phyloP scores from a whole-genome alignment of 1,140 invertebrate species.

The Physella acuta region DNA sequence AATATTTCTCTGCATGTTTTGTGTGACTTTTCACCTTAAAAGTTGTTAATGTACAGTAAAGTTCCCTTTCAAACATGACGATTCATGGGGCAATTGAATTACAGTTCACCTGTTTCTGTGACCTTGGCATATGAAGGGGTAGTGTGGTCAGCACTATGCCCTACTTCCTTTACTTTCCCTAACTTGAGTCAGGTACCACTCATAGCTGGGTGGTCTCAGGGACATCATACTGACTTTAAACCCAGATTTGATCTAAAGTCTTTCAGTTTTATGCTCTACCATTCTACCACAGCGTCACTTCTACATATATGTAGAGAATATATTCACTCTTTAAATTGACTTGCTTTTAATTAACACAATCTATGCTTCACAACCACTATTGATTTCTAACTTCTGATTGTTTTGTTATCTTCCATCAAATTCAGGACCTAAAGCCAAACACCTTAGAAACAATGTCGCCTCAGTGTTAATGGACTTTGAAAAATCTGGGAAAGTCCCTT shows the following conservation, averaged over 20 bases:
- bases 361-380: too few relatives aligned
- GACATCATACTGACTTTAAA: background rate
- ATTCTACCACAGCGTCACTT: too few relatives aligned
- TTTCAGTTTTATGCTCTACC: too few relatives aligned
- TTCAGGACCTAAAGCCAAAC: slow-evolving; percentile 38
- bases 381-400: too few relatives aligned
- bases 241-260: too few relatives aligned
- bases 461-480: slow-evolving; percentile 36
- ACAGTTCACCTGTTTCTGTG: background rate
- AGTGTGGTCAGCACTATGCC: background rate
- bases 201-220: background rate
- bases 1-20: too few relatives aligned
- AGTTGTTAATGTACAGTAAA: too few relatives aligned
- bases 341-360: too few relatives aligned
- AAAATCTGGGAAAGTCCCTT: background rate
- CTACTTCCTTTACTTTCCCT: background rate
- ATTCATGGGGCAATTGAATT: background rate
- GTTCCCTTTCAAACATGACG: background rate
- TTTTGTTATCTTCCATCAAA: too few relatives aligned
- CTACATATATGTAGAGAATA: too few relatives aligned
- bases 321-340: too few relatives aligned
- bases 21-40: too few relatives aligned
- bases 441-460: slow-evolving; percentile 20
- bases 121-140: background rate
- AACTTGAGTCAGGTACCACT: slow-evolving; percentile 5